A percentile compares a stretch with the other conserved stretches of the same genome.
Conservation (phyloP, 2,888 invertebrate species). For the Alentia gelatinosa region DNA sequence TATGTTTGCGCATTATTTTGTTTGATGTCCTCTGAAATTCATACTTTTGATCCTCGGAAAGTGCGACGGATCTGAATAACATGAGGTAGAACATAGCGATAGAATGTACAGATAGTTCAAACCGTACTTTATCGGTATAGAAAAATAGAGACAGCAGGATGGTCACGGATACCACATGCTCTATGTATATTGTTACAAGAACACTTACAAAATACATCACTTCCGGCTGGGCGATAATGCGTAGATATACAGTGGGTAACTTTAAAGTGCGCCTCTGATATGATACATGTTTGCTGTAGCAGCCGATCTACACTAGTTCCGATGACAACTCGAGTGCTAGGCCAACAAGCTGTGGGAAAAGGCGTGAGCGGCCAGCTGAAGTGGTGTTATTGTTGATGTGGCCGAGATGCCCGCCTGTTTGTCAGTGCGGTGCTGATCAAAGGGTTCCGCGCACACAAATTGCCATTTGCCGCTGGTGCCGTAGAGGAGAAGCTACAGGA, state of each 20-base stretch:
- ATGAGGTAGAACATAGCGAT: neutral
- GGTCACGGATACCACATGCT: too few species aligned
- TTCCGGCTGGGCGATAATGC: too few species aligned
- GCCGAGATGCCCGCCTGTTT: neutral
- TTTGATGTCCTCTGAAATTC: neutral
- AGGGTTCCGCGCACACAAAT: neutral
- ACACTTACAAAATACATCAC: too few species aligned
- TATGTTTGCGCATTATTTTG: neutral
- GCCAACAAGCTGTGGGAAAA: too few species aligned
- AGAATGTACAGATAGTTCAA: too few species aligned
- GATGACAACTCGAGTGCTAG: neutral
- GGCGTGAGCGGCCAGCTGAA: too few species aligned
- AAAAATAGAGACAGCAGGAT: too few species aligned
- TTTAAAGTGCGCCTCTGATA: too few species aligned
- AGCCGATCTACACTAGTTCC: neutral
- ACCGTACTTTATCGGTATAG: too few species aligned
- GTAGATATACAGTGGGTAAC: too few species aligned
- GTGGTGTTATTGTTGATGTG: neutral
- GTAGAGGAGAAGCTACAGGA: neutral
- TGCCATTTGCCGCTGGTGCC: neutral
- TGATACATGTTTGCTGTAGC: too few species aligned
- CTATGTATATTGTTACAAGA: too few species aligned
- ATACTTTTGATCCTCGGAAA: constrained; percentile 10
- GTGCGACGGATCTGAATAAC: neutral
- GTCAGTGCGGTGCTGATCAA: neutral